phyloP scores from a whole-genome alignment of 2,888 invertebrate genomes.

The Tanypteryx hageni region DNA sequence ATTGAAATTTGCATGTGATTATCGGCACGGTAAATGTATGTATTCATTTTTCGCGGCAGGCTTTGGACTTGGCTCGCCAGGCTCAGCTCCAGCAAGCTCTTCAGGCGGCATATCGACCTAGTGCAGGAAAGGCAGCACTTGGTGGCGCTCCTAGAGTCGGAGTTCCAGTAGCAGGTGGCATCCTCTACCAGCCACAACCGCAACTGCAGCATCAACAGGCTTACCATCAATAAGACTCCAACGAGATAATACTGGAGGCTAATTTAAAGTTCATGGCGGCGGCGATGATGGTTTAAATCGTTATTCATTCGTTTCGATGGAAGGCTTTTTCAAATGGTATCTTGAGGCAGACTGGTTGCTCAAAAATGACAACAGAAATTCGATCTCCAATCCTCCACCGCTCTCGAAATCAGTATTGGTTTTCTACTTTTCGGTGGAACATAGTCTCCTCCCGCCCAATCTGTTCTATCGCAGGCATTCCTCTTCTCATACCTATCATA shows the following conservation, averaged over 20 bases:
- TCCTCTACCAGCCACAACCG: conserved; percentile 70
- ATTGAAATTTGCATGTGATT: no score
- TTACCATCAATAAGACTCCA: conserved; percentile 68
- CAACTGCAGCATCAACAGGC: conserved; percentile 70
- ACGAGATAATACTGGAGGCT: neutral
- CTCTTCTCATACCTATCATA: no score
- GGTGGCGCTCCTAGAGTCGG: conserved; percentile 70
- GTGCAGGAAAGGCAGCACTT: conserved; percentile 69
- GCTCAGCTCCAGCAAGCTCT: conserved; percentile 72
- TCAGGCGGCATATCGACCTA: conserved; percentile 47
- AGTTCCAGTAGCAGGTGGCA: conserved; percentile 65
- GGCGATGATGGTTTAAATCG: neutral
- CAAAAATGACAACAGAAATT: no score
- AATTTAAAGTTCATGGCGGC: neutral
- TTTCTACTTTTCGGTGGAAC: no score
- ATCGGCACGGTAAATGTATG: no score
- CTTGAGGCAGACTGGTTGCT: no score
- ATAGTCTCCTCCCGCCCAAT: no score
- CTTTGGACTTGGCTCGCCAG: conserved; percentile 22
- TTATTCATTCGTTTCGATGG: no score
- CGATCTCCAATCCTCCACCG: no score
- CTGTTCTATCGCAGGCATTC: no score
- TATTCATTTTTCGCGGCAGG: neutral
- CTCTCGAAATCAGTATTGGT: no score
- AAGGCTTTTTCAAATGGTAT: no score